Conservation (phyloP, 53 echinoderm and acorn worm genomes). For the Temnopleurus reevesii region DNA sequence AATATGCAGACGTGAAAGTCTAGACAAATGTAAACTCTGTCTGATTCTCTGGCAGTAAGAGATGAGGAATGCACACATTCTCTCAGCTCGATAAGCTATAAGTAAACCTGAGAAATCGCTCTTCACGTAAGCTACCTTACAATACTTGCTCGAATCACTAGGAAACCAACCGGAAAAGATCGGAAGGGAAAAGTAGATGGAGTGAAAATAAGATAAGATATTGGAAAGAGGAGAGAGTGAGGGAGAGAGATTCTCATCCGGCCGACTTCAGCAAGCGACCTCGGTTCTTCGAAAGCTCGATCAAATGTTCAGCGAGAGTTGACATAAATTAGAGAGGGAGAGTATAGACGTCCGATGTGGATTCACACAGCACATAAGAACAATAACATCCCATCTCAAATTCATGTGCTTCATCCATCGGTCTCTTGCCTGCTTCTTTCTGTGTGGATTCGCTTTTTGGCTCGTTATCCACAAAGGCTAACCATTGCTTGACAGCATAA, state of each 20-base stretch:
- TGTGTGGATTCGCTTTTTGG: neutral
- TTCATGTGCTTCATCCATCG: slow-evolving; percentile 29
- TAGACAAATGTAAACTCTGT: slow-evolving; percentile 44
- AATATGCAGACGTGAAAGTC: neutral
- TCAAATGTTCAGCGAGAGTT: slow-evolving; percentile 10
- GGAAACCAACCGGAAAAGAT: neutral
- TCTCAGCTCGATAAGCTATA: neutral
- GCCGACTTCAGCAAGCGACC: neutral
- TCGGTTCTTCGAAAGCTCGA: neutral
- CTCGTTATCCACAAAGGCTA: neutral
- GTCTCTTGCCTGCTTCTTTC: neutral
- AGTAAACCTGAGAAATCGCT: neutral
- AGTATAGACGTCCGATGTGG: neutral
- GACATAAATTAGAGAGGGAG: slow-evolving; percentile 41
- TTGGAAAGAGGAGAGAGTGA: neutral
- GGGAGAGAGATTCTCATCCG: neutral
- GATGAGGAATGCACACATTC: neutral
- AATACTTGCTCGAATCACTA: neutral
- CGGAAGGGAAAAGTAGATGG: neutral
- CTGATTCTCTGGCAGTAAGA: neutral
- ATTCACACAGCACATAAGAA: neutral
- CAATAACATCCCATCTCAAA: slow-evolving; percentile 12
- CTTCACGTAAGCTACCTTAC: neutral
- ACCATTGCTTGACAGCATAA: neutral
- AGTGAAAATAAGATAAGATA: neutral